Conservation (phyloP, 1,140 invertebrate genomes). For the Harlomillsia oculata region DNA sequence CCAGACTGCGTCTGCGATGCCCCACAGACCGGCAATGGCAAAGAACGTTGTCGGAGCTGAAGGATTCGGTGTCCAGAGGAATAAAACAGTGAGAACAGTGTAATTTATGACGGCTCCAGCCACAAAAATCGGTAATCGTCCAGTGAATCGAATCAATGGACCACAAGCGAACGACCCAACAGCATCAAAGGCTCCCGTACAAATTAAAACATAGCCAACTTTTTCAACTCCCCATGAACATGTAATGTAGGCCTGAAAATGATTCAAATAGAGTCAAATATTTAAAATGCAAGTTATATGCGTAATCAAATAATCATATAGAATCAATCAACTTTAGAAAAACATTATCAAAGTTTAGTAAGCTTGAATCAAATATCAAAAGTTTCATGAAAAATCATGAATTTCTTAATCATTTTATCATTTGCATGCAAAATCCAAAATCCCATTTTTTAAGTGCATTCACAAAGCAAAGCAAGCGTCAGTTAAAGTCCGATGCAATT, state of each 20-base stretch:
- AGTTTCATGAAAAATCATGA: no score
- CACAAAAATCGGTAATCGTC: conserved; percentile 73
- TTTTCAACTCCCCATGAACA: conserved; percentile 81
- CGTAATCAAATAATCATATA: no score
- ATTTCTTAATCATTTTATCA: no score
- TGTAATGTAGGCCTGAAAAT: conserved; percentile 47
- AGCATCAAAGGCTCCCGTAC: conserved; percentile 77
- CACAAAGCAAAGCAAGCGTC: no score
- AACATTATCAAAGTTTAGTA: no score
- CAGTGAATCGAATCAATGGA: conserved; percentile 82
- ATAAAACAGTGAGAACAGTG: conserved; percentile 43
- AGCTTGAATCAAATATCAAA: no score
- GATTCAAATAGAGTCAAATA: no score
- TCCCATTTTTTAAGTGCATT: no score
- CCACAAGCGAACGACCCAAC: conserved; percentile 79
- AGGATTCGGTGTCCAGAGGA: conserved; percentile 78
- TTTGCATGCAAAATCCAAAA: no score
- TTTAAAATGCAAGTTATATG: no score
- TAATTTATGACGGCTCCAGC: conserved; percentile 67
- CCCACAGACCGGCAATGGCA: conserved; percentile 64
- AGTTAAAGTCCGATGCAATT: no score
- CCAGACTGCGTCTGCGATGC: conserved; percentile 93
- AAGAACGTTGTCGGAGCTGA: conserved; percentile 72
- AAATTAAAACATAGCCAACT: conserved; percentile 92
- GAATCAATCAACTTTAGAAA: no score